Base-by-base conservation (phyloP, 2,113 vertebrate species). In the Misgurnus anguillicaudatus region DNA sequence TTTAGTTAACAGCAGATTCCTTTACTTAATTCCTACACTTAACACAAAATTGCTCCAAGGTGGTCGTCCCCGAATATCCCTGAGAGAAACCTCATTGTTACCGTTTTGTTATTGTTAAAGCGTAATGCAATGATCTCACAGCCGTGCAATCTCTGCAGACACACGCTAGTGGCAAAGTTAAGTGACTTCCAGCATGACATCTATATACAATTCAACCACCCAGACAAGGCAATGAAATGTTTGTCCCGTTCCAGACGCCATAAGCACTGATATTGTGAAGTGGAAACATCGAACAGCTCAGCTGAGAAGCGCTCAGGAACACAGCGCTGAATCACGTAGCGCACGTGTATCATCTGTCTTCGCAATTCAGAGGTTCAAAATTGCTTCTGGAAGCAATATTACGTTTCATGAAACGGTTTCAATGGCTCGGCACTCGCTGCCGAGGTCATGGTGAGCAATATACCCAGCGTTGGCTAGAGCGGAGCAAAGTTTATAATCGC, bases 321-420 rank as follows among this genome's bases (percentile, higher is more conserved):
- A 19, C 47, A 77, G 51, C 53, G 61, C 61, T 77, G 75, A 65
- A 53, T 77, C 61, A 75, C 38, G 60, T 66, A 66, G 75, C 5
- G n/a, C 45, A 38, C 51, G 51, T 14, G 21, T 38, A 72, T 39
- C 19, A 38, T 55, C 36, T 71, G 51, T 19, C 4, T 51, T 58
- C 5, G 58, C 13, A 72, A 58, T 58, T n/a, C n/a, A 16, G 21
- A 17, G 39, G 36, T 58, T 72, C 17, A 9, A 42, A 42, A 45
- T n/a, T 19, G 10, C 6, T 7, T 21, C 57, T 42, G 51, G 53
- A 71, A 39, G 68, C 16, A 71, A 71, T n/a, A 10, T 57, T 36
- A 71, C 51, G 10, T 75, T 4, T n/a, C n/a, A n/a, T 7, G 51
- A 48, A 1, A 69, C 65, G 47, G 55, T 79, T 77, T 36, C 14